Conservation (phyloP, 2,797 vertebrate species). For the Oceanodroma leucorhoa region DNA sequence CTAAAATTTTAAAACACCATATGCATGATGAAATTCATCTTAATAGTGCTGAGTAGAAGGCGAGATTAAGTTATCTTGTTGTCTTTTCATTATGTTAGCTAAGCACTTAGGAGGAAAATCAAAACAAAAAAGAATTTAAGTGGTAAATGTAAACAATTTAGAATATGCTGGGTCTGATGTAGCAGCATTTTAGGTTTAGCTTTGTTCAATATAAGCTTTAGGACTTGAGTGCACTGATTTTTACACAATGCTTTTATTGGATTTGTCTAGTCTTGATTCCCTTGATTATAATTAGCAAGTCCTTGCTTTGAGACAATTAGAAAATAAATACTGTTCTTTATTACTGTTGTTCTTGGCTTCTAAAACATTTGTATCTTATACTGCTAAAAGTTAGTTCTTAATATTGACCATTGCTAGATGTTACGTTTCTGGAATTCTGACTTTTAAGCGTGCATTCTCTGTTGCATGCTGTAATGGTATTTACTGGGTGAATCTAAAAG, state of each 20-base stretch:
- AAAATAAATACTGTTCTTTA: not conserved
- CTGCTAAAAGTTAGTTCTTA: not conserved
- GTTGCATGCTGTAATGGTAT: not conserved
- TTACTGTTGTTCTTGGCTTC: not conserved
- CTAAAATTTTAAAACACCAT: not conserved
- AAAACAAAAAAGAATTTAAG: not conserved
- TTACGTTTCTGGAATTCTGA: accelerated
- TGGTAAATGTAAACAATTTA: not conserved
- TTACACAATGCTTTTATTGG: not conserved
- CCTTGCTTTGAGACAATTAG: not conserved
- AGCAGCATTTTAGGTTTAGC: not conserved
- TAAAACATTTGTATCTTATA: not conserved
- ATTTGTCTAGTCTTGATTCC: not conserved
- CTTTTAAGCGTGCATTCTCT: not conserved
- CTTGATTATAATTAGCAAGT: not conserved
- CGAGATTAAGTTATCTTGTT: not conserved
- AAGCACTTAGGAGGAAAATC: not conserved
- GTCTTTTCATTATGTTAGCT: not conserved
- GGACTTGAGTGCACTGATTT: not conserved
- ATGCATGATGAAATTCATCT: accelerated
- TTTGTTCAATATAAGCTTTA: not conserved
- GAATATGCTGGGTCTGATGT: not conserved
- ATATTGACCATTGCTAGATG: accelerated
- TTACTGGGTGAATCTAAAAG: not conserved
- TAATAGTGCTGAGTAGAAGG: not conserved